Conservation (phyloP, 2,113 vertebrate species). For the Tiliqua scincoides region DNA sequence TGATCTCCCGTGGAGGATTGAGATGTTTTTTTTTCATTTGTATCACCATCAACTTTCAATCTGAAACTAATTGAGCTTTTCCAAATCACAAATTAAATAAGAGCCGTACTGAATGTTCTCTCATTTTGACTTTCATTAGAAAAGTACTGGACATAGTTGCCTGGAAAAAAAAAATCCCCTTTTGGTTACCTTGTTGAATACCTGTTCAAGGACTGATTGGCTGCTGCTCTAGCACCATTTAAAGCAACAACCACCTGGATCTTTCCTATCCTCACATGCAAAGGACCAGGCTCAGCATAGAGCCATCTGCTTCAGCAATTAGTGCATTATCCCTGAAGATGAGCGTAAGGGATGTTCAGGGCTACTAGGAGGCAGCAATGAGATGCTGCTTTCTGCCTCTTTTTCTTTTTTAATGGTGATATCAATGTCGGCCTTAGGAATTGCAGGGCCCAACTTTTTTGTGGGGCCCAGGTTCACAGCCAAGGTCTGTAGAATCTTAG, state of each 20-base stretch:
- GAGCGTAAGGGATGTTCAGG: neutral
- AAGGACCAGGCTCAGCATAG: neutral
- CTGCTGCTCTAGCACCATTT: neutral
- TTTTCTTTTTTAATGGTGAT: neutral
- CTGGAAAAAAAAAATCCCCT: too few species aligned
- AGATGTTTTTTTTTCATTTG: neutral
- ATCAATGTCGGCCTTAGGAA: too few species aligned
- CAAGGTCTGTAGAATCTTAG: too few species aligned
- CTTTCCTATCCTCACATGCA: neutral
- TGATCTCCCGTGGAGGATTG: conserved; percentile 1
- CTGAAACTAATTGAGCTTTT: neutral
- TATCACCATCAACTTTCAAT: neutral
- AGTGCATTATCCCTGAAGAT: neutral
- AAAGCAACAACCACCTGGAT: too few species aligned
- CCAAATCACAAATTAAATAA: neutral
- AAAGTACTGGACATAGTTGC: neutral
- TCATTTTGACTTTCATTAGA: neutral
- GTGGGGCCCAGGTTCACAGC: too few species aligned
- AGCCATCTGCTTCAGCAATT: neutral
- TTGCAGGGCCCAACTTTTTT: too few species aligned
- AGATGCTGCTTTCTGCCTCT: neutral
- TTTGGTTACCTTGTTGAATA: neutral
- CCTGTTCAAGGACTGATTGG: neutral
- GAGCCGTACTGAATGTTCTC: neutral
- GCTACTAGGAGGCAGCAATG: neutral